Percentiles rank a stretch among this genome's conserved stretches.
Conservation (phyloP, 2,888 invertebrate species). For the Pseudococcus longispinus region DNA sequence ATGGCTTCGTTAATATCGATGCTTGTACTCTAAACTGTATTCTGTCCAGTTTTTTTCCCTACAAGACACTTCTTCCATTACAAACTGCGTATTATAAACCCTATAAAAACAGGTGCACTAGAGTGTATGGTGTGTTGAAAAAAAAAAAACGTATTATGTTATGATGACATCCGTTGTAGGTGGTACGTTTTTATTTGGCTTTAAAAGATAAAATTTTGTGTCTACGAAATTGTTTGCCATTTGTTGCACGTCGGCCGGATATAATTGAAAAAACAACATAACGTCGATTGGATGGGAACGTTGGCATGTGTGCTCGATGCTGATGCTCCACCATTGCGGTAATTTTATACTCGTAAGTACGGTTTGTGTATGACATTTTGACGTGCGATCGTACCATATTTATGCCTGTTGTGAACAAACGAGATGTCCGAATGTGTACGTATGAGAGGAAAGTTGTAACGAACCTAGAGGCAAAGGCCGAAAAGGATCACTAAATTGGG, state of each 20-base stretch:
- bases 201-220: neutral
- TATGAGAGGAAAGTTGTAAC: neutral
- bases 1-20: neutral
- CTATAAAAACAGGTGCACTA: neutral
- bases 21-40: neutral
- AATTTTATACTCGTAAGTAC: neutral
- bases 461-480: neutral
- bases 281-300: neutral
- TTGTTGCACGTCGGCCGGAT: neutral
- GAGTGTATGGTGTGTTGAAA: neutral
- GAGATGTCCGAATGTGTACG: neutral
- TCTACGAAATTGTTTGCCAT: constrained; percentile 4
- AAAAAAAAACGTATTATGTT: neutral
- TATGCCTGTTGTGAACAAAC: neutral
- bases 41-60: neutral
- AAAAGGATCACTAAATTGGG: neutral
- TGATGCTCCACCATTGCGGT: neutral
- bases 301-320: neutral
- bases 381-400: neutral
- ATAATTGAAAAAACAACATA: neutral
- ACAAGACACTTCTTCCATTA: neutral
- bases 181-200: neutral
- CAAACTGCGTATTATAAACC: neutral
- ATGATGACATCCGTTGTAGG: neutral
- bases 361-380: neutral